phyloP scores from a whole-genome alignment of 1,140 invertebrate genomes.

The Dermatophagoides farinae region DNA sequence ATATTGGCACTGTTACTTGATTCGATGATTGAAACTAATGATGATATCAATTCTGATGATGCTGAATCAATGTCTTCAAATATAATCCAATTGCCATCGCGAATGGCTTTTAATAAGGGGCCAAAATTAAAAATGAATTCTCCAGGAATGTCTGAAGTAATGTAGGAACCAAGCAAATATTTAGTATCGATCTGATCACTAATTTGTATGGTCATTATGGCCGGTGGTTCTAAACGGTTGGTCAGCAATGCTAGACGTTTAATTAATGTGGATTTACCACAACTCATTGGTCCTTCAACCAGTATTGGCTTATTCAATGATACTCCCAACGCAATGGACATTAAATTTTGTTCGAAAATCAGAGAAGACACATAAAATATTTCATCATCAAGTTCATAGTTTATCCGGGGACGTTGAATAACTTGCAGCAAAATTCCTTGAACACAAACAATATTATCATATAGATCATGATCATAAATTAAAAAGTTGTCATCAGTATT shows the following conservation, averaged over 20 bases:
- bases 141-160: constrained; percentile 85
- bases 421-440: constrained; percentile 15
- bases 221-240: constrained; percentile 33
- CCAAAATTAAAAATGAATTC: constrained; percentile 93
- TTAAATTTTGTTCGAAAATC: constrained; percentile 22
- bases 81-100: constrained; percentile 70
- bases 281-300: constrained; percentile 72
- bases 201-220: constrained; percentile 60
- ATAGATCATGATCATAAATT: constrained; percentile 14
- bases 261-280: constrained; percentile 78
- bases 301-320: constrained; percentile 52
- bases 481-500: not conserved
- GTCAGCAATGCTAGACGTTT: constrained; percentile 63
- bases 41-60: constrained; percentile 70
- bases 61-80: constrained; percentile 90
- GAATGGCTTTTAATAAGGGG: constrained; percentile 65
- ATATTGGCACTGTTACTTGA: constrained; percentile 10
- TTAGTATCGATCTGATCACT: constrained; percentile 96
- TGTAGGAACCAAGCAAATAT: constrained; percentile 77
- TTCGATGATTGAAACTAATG: constrained; percentile 65
- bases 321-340: constrained; percentile 29
- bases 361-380: constrained; percentile 22
- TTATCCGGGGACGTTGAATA: not conserved
- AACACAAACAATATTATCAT: constrained; percentile 15
- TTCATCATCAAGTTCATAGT: not conserved